Base-by-base conservation (phyloP, 23 tunicate species). In the Phallusia fumigata region DNA sequence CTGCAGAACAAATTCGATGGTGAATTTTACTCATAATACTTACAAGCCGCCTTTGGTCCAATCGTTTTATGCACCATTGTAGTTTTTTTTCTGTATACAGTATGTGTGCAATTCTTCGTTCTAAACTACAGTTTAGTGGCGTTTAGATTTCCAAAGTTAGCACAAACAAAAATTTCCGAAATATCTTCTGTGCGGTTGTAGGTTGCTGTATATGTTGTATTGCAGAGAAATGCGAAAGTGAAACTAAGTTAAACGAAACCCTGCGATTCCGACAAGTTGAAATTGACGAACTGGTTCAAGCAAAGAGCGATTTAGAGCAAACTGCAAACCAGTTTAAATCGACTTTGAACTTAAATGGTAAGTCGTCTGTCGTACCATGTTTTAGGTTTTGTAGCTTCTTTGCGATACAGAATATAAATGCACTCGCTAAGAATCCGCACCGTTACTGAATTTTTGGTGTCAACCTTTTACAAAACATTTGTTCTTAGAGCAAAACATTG, bases 401-500 rank as follows among this genome's bases (percentile, higher is more conserved):
- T n/a, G n/a, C n/a, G n/a, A n/a, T n/a, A n/a, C n/a, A n/a, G n/a
- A n/a, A n/a, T n/a, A n/a, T n/a, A n/a, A n/a, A n/a, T n/a, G n/a
- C n/a, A n/a, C n/a, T n/a, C n/a, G n/a, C n/a, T n/a, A n/a, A n/a
- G n/a, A n/a, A n/a, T n/a, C n/a, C n/a, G n/a, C n/a, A n/a, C 58
- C 58, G 18, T 51, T 18, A 13, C 18, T 51, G 15, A 51, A 15
- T 30, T 75, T 75, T 18, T 32, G 33, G 10, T 31, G 6, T 78
- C 10, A 40, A 40, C 47, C n/a, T n/a, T n/a, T n/a, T n/a, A 28
- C 32, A 35, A 32, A 34, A 40, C 47, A 5, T 40, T 40, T 40
- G 47, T 40, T 40, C n/a, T 6, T 24, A 86, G 90, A 86, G 35
- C 77, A 80, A 77, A 80, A 65, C 77, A 64, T 87, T 36, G 78